Base-by-base conservation (phyloP, 1,140 invertebrate genomes). In the Zelostemma sp. region DNA sequence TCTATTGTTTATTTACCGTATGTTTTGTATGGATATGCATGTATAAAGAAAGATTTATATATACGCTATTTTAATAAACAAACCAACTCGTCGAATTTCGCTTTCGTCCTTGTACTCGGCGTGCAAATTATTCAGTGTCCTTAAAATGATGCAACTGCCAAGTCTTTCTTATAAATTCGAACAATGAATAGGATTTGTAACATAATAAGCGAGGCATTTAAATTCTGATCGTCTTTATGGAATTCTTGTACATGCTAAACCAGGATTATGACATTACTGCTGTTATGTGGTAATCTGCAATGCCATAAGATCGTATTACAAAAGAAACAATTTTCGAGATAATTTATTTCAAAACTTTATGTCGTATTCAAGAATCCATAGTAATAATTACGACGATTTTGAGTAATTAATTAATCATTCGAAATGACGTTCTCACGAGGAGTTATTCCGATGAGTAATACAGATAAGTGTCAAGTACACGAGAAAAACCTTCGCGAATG, bases 51-150 rank as follows among this genome's bases (percentile, higher is more conserved):
- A 38, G 16, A 46, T 18, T 45, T 49, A 51, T 65, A 65, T 62
- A 55, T 70, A 51, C 51, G 68, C 57, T 72, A 70, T 69, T 72
- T 67, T 72, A 68, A 55, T 66, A 58, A 47, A 66, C 61, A 60
- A 63, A 54, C 59, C 58, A 65, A 59, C 49, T 51, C 17, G 16
- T 19, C 40, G 51, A 38, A 35, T 18, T 40, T 25, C 21, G 8
- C 21, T 25, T 8, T 25, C 8, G 8, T 25, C 8, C 21, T 25
- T 3, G 3, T 25, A 25, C n/a, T n/a, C n/a, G n/a, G n/a, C n/a
- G n/a, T n/a, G n/a, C 21, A 25, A 25, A 25, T 25, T 25, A 4
- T 25, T 25, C 21, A 25, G n/a, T n/a, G n/a, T n/a, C n/a, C n/a
- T n/a, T n/a, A 25, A 25, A 25, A 25, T 25, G 21, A 25, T 8